phyloP scores from a whole-genome alignment of 2,797 vertebrate genomes.

The Ataeniobius toweri region DNA sequence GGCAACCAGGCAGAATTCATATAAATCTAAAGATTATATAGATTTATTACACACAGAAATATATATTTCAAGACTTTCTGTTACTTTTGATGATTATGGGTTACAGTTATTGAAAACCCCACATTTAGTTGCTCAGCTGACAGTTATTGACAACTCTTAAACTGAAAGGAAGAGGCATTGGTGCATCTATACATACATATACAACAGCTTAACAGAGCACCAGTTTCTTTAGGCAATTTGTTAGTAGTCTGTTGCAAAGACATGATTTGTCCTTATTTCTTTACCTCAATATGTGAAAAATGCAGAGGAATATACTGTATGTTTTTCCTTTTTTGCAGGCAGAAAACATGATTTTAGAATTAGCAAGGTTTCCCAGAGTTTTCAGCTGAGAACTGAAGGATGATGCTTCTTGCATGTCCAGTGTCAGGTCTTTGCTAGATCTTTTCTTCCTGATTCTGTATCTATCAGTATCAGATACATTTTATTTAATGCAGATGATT shows the following conservation, averaged over 20 bases:
- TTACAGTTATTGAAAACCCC: neutral
- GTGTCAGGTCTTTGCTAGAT: too few species aligned
- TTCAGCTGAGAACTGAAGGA: too few species aligned
- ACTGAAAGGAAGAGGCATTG: too few species aligned
- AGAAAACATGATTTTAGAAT: too few species aligned
- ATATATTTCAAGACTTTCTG: neutral
- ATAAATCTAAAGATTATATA: neutral
- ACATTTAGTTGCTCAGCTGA: neutral
- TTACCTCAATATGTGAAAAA: neutral
- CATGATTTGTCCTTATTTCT: neutral
- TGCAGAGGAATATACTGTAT: too few species aligned
- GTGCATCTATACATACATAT: neutral
- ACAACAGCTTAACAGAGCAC: neutral
- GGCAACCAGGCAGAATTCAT: neutral
- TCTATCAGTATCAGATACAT: too few species aligned
- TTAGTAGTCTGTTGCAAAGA: neutral
- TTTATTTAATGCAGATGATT: too few species aligned
- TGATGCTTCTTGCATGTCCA: too few species aligned
- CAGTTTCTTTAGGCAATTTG: neutral
- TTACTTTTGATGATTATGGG: neutral
- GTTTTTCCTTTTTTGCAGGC: too few species aligned
- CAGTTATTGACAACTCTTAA: neutral
- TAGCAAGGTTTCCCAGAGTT: too few species aligned
- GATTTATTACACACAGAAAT: neutral
- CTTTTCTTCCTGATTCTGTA: too few species aligned